Base-by-base conservation (phyloP, 1,140 invertebrate species). In the Metopolophium dirhodum region DNA sequence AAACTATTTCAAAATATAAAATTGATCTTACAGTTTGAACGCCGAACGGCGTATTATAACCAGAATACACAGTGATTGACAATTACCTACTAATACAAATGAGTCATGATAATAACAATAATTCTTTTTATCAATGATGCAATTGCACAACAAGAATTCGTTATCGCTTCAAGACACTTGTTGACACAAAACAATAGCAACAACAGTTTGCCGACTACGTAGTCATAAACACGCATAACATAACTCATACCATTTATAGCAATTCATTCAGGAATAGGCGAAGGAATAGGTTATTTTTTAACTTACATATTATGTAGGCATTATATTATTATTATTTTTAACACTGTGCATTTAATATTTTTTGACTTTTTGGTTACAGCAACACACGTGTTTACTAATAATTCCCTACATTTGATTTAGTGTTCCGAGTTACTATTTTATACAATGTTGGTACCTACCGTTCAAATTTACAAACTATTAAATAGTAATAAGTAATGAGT, bases 81-180 rank as follows among this genome's bases (percentile, higher is more conserved):
- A 26, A 85, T 37, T 86, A 45, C 22, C 45, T 88, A 35, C 45
- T 88, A 51, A 54, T 88, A 89, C 87, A 89, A 89, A 89, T 89
- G 87, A 89, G 87, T 89, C 49, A 54, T 54, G 22, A 26, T 9
- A 54, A 54, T 30, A n/a, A 88, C 7, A 51, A 88, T 89, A 18
- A 37, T 89, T 89, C 11, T 23, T 57, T 89, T 89, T 89, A 89
- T 89, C 88, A 57, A 89, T 89, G 88, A 89, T 89, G 88, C 51
- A 89, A 89, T 88, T 37, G 35, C 9, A 26, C 35, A 89, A 57
- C 35, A 57, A 57, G 88, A 89, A 89, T 57, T 89, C 88, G 88
- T 89, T 89, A 89, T 89, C 88, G 51, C 51, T 89, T 6, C 9
- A 41, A 89, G 88, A 89, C 87, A 89, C 87, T 89, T 89, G 87